Percentiles rank a stretch among this genome's conserved stretches.
Conservation (phyloP, 2,888 invertebrate species). For the Pristionchus japonicus region DNA sequence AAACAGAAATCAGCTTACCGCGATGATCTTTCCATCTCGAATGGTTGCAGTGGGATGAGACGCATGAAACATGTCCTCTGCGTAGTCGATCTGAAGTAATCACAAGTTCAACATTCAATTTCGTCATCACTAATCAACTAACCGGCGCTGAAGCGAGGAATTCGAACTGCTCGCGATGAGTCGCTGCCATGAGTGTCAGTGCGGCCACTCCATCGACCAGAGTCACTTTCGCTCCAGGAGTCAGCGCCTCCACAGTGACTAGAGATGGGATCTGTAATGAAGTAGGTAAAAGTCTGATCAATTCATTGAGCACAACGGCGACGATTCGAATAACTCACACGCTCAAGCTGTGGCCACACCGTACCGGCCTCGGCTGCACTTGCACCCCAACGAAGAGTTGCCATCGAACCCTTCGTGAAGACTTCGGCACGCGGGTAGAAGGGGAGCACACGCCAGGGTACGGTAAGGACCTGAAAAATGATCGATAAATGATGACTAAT, state of each 20-base stretch:
- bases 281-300: no score
- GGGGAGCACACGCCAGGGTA: conserved; percentile 52
- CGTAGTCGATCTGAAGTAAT: conserved; percentile 56
- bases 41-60: conserved; percentile 53
- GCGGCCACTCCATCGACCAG: conserved; percentile 61
- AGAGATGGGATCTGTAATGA: conserved; percentile 57
- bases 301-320: background rate
- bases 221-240: conserved; percentile 49
- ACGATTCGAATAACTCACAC: conserved; percentile 38
- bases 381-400: conserved; percentile 55
- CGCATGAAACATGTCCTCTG: conserved; percentile 59
- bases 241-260: conserved; percentile 56
- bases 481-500: background rate
- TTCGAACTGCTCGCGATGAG: conserved; percentile 56
- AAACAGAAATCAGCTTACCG: conserved; percentile 48
- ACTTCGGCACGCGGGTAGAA: conserved; percentile 46
- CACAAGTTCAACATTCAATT: no score
- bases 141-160: conserved; percentile 47
- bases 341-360: conserved; percentile 64
- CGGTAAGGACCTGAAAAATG: conserved; percentile 50
- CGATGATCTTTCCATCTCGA: conserved; percentile 53
- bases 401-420: conserved; percentile 52
- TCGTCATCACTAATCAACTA: background rate
- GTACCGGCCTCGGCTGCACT: conserved; percentile 59
- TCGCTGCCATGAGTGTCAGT: conserved; percentile 54